A percentile compares a stretch with the other conserved stretches of the same genome.
Conservation (phyloP, 2,113 vertebrate species). For the Cricetomys ansorgei region DNA sequence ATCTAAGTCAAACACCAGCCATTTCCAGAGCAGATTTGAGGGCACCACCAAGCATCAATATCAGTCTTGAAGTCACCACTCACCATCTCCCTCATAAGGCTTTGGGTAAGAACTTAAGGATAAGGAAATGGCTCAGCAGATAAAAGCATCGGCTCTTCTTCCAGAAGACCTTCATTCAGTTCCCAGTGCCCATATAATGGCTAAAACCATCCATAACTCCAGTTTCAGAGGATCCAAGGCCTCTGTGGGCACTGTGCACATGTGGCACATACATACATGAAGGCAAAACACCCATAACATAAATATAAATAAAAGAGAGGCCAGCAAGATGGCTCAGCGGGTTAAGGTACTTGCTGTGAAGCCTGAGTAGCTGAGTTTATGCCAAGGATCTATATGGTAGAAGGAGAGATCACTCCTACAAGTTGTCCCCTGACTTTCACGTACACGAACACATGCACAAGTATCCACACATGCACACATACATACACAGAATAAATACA, state of each 20-base stretch:
- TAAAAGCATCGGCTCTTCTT: background rate
- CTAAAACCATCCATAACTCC: background rate
- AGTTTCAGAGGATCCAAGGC: background rate
- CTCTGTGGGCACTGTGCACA: background rate
- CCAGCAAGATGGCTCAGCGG: background rate
- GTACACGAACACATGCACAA: too few relatives aligned
- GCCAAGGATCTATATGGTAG: background rate
- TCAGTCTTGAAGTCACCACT: slow-evolving; percentile 21
- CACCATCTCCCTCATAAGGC: background rate
- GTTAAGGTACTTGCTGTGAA: background rate
- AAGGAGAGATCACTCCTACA: background rate
- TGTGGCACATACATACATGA: background rate
- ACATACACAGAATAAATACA: background rate
- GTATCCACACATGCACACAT: background rate
- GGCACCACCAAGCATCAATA: background rate
- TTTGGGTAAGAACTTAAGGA: background rate
- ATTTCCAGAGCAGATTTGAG: background rate
- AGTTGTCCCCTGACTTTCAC: background rate
- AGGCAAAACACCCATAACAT: background rate
- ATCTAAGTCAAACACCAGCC: background rate
- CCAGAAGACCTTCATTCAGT: background rate
- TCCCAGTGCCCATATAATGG: background rate
- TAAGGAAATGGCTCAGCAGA: background rate
- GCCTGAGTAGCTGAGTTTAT: background rate
- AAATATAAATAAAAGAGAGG: background rate